Conservation (phyloP, 2,113 vertebrate species). For the Pedionomus torquatus region DNA sequence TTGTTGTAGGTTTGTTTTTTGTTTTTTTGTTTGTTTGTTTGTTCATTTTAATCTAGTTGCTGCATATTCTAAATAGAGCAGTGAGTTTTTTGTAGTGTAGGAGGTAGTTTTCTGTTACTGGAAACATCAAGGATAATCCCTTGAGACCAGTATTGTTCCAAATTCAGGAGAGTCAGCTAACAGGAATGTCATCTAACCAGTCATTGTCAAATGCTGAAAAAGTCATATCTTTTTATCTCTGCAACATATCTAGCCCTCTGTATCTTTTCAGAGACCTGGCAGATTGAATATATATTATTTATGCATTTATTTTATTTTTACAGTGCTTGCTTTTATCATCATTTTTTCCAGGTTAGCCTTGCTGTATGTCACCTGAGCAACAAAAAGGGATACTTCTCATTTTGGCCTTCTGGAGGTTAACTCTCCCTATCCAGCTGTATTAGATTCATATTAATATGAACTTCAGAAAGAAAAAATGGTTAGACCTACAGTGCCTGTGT, state of each 20-base stretch:
- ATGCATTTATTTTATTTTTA: background rate
- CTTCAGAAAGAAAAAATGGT: background rate
- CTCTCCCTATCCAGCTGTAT: background rate
- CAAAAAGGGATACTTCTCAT: background rate
- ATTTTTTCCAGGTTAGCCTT: background rate
- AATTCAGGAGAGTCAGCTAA: background rate
- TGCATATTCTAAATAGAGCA: background rate
- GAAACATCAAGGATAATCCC: background rate
- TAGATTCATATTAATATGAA: background rate
- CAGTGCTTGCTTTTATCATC: background rate
- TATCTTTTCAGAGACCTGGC: background rate
- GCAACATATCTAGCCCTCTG: background rate
- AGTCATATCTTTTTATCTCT: background rate
- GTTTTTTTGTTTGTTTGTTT: background rate
- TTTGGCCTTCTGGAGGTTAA: background rate
- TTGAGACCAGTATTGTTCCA: background rate
- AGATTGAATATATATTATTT: background rate
- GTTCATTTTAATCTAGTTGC: background rate
- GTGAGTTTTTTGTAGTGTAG: background rate
- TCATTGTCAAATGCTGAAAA: slow-evolving; percentile 3
- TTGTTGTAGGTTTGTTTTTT: no score
- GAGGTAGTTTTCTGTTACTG: background rate
- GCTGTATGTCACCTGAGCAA: background rate
- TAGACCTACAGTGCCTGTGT: accelerated
- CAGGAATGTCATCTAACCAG: background rate